Evolutionary conservation across 2,888 invertebrate genomes (phyloP).

Genomic region (Linnaemya vulpina): DNA sequence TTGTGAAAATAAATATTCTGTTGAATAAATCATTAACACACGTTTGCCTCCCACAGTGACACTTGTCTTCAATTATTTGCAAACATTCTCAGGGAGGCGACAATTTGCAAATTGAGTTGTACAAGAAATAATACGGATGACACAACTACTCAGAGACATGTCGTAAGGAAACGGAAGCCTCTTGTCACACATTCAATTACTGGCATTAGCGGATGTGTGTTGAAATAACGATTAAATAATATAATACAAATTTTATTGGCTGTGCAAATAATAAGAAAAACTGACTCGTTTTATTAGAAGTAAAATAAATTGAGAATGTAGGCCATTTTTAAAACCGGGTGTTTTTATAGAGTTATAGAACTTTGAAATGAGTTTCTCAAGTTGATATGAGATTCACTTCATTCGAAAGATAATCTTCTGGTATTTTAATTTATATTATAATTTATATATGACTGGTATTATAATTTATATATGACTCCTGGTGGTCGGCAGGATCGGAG

Average conservation of each 20-base stretch:
- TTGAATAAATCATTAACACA: neutral
- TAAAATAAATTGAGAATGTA: too few relatives aligned
- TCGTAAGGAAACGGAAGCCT: conserved; percentile 20
- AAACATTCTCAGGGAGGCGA: neutral
- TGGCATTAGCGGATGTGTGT: conserved; percentile 3
- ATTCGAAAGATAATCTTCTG: too few relatives aligned
- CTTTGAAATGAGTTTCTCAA: too few relatives aligned
- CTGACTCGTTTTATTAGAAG: too few relatives aligned
- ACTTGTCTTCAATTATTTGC: conserved; percentile 1
- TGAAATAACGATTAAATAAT: neutral
- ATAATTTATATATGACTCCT: too few relatives aligned
- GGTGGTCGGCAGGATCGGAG: too few relatives aligned
- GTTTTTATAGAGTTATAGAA: too few relatives aligned
- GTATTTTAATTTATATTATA: too few relatives aligned
- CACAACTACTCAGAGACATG: neutral
- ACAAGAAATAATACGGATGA: neutral
- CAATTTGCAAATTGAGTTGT: neutral
- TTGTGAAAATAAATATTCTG: neutral
- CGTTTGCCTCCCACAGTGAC: neutral
- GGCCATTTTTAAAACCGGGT: too few relatives aligned
- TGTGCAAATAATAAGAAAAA: neutral
- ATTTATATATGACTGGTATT: too few relatives aligned
- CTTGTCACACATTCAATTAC: conserved; percentile 8
- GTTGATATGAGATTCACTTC: too few relatives aligned
- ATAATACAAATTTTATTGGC: neutral